Base-by-base conservation (phyloP, 2,113 vertebrate species). In the Pelodiscus sinensis region DNA sequence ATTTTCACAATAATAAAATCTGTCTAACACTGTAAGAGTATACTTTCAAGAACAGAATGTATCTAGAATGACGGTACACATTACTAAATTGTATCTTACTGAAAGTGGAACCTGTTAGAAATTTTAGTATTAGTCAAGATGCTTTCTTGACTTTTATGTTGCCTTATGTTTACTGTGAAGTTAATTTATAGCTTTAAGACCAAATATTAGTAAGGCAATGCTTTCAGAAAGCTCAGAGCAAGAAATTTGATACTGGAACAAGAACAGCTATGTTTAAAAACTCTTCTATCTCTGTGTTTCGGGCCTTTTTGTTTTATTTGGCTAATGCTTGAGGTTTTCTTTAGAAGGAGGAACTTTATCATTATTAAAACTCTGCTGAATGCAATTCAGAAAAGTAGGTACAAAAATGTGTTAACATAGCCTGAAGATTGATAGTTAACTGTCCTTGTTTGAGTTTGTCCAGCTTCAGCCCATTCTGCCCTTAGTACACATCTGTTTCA, bases 1-100 rank as follows among this genome's bases (percentile, higher is more conserved):
- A 29, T 94, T 88, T 87, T 54, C 75, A 57, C 90, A 78, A 2
- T 94, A 94, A 94, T 94, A 86, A 94, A 89, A 95, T 92, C 90
- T 90, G 84, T 78, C 52, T 93, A 60, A 85, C 1, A 3, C 52
- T 90, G 71, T 21, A 65, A 54, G 4, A 31, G 24, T 24, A 52
- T 56, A 79, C 50, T 81, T 50, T 78, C 89, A 91, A 75, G 93
- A 85, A 87, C 0, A 78, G 0, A 15, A 58, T 11, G 1, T n/a
- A 71, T 50, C 87, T 92, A 11, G 9, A 93, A 52, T 79, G 52
- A 22, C 31, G 2, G 1, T 51, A 44, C 84, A 80, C 77, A 50
- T 62, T 44, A 56, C 88, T 1, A 0, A 3, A 51, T 92, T 75
- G 14, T 18, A 8, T 0, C 0, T 58, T 92, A 38, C 87, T 92